A percentile compares a stretch with the other conserved stretches of the same genome.
Conservation (phyloP, 1,140 invertebrate genomes). For the Oscheius sp. region DNA sequence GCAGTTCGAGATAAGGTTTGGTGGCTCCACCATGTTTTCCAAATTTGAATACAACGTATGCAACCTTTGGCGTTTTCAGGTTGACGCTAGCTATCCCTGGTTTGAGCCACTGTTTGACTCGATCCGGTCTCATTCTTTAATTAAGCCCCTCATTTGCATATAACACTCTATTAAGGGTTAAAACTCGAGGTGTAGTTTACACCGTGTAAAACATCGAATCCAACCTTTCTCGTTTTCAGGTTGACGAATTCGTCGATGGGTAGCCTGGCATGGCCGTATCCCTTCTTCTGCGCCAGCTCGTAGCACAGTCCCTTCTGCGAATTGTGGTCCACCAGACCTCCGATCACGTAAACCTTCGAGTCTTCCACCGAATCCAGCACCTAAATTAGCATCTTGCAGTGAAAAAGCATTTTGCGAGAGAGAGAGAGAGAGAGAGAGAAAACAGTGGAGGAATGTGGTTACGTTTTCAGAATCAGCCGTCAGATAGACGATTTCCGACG, state of each 20-base stretch:
- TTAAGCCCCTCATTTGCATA: background rate
- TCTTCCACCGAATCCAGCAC: conserved; percentile 75
- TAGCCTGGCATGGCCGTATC: conserved; percentile 78
- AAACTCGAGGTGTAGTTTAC: too few relatives aligned
- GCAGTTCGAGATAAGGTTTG: too few relatives aligned
- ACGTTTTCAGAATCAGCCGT: conserved; percentile 87
- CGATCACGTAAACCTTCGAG: conserved; percentile 84
- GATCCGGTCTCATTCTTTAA: background rate
- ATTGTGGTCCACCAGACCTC: conserved; percentile 95
- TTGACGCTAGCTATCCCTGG: background rate
- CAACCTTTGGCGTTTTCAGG: background rate
- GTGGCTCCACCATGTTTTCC: too few relatives aligned
- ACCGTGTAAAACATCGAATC: background rate
- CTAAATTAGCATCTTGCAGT: background rate
- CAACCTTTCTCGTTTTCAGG: conserved; percentile 83
- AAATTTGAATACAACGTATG: too few relatives aligned
- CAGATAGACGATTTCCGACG: conserved; percentile 81
- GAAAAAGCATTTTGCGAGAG: background rate
- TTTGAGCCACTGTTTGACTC: background rate
- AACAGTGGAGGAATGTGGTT: too few relatives aligned
- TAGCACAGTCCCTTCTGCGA: conserved; percentile 85
- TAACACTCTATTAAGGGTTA: conserved; percentile 1
- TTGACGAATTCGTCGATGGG: conserved; percentile 85
- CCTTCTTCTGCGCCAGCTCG: conserved; percentile 75
- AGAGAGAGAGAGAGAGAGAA: too few relatives aligned